Conservation (phyloP, 2,113 vertebrate genomes). For the Procavia capensis region DNA sequence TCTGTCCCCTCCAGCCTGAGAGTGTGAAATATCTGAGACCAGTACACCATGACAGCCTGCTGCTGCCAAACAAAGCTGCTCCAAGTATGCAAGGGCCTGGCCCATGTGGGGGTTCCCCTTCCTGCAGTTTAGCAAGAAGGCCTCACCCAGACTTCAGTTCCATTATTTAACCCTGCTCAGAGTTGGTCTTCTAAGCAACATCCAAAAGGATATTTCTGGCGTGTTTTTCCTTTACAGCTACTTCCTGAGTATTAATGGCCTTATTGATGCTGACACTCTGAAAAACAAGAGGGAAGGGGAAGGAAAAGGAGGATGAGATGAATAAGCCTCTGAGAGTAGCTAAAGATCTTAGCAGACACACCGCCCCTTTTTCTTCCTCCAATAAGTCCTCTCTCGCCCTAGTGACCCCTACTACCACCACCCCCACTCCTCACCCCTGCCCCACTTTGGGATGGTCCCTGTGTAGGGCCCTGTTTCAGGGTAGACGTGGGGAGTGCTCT, state of each 20-base stretch:
- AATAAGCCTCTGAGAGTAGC: conserved; percentile 42
- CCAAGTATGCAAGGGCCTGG: not conserved
- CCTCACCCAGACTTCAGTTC: conserved; percentile 10
- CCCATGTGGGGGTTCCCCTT: not conserved
- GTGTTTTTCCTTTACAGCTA: conserved; percentile 99
- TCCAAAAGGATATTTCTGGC: conserved; percentile 98
- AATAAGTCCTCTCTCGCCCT: not conserved
- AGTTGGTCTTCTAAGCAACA: conserved; percentile 46
- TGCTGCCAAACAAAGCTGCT: not conserved
- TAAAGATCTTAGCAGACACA: not conserved
- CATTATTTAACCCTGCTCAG: not conserved
- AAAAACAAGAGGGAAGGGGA: conserved; percentile 78
- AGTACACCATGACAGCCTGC: not conserved
- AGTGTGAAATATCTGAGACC: not conserved
- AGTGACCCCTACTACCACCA: no score
- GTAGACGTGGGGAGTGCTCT: conserved; percentile 56
- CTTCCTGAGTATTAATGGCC: conserved; percentile 99
- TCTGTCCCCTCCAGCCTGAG: not conserved
- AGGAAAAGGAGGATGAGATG: conserved; percentile 48
- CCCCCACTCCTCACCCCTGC: not conserved
- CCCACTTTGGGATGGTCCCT: not conserved
- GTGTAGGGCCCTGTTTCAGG: not conserved
- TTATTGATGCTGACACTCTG: conserved; percentile 99
- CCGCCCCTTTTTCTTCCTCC: not conserved
- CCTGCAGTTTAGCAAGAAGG: not conserved